A percentile compares a stretch with the other conserved stretches of the same genome.
These are phyloP conservation scores for Nyctalus aviator DNA, from an alignment of 2,797 vertebrate species.

Conservation along the genomic window DNA sequence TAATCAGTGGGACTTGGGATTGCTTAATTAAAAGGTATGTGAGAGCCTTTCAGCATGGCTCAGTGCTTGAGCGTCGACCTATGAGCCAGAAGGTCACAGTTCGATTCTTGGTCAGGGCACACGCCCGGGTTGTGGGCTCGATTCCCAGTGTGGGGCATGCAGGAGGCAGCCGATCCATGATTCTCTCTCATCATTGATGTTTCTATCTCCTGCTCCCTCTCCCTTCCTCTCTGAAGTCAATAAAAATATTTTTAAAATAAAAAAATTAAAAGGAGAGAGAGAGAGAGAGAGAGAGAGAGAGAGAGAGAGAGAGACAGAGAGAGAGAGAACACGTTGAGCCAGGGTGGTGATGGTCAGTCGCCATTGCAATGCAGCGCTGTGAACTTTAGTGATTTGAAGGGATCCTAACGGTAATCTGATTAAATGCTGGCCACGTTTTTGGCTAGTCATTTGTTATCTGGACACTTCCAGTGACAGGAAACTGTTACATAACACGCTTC, in stretches of 20 bases:
- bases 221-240: too few species aligned
- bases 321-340: background rate
- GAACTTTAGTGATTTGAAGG: background rate
- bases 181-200: too few species aligned
- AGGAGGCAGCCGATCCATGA: too few species aligned
- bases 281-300: background rate
- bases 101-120: too few species aligned
- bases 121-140: too few species aligned
- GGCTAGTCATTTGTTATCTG: background rate
- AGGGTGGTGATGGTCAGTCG: background rate
- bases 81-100: too few species aligned
- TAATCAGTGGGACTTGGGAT: background rate
- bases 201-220: too few species aligned
- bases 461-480: conserved; percentile 58
- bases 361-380: background rate
- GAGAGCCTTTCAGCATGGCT: background rate
- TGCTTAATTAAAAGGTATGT: background rate
- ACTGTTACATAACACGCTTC: conserved; percentile 16
- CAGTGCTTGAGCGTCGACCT: too few species aligned
- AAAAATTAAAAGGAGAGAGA: background rate
- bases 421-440: background rate
- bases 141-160: too few species aligned
- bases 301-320: background rate
- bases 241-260: too few species aligned
- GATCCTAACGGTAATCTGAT: background rate